Conservation (phyloP, 2,113 vertebrate genomes). For the Podocnemis expansa region DNA sequence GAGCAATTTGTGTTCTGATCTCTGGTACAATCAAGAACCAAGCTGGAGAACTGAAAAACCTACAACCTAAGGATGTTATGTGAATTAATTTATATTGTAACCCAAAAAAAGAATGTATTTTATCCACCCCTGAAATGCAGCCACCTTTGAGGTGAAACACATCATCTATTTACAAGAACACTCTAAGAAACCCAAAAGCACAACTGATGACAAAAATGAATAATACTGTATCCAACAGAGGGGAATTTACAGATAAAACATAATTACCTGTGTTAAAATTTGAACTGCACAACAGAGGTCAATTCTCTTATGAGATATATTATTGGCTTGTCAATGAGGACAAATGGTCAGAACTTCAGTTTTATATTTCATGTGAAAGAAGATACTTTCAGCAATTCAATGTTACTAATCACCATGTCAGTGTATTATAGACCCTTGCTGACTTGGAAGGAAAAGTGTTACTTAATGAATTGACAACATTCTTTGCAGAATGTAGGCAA, state of each 20-base stretch:
- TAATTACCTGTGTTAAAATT: too few species aligned
- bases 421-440: too few species aligned
- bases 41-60: fast-evolving
- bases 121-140: not conserved
- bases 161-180: not conserved
- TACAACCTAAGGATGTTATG: not conserved
- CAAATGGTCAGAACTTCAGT: too few species aligned
- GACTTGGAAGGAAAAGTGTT: too few species aligned
- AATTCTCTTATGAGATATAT: not conserved
- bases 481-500: too few species aligned
- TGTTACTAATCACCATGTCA: too few species aligned
- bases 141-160: not conserved
- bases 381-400: too few species aligned
- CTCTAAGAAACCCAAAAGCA: not conserved
- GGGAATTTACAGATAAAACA: not conserved
- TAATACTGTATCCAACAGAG: not conserved
- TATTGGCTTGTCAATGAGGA: not conserved
- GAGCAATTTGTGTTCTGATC: not conserved
- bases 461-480: too few species aligned
- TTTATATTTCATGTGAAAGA: too few species aligned
- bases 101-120: not conserved
- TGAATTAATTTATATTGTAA: not conserved
- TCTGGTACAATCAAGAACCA: not conserved
- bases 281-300: not conserved
- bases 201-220: not conserved